A percentile compares a stretch with the other conserved stretches of the same genome.
phyloP scores from a whole-genome alignment of 2,888 invertebrate genomes.

The Antheraea yamamai region DNA sequence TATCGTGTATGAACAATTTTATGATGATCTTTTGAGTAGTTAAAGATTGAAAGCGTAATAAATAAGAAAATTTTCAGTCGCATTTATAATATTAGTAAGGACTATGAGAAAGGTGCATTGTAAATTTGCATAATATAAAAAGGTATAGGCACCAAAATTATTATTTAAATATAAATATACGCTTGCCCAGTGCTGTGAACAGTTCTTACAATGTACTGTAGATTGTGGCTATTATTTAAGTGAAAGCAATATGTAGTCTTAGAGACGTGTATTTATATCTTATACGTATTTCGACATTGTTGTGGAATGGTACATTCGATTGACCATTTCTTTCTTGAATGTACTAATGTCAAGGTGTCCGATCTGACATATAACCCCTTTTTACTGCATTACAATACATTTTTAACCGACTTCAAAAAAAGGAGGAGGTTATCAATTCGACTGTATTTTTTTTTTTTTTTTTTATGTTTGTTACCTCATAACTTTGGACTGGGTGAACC shows the following conservation, averaged over 20 bases:
- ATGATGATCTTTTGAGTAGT: too few relatives aligned
- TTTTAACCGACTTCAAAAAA: too few relatives aligned
- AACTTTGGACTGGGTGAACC: too few relatives aligned
- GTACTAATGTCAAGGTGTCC: slow-evolving; percentile 35
- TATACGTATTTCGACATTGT: slow-evolving; percentile 19
- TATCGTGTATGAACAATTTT: too few relatives aligned
- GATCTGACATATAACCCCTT: slow-evolving; percentile 45
- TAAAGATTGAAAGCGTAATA: too few relatives aligned
- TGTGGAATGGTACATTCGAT: slow-evolving; percentile 16
- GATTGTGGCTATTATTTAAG: background rate
- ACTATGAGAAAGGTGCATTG: background rate
- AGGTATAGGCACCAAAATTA: background rate
- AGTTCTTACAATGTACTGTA: background rate
- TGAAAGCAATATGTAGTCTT: background rate
- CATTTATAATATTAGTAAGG: too few relatives aligned
- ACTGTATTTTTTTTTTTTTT: too few relatives aligned
- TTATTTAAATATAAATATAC: background rate
- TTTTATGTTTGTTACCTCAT: too few relatives aligned
- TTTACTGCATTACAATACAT: slow-evolving; percentile 53
- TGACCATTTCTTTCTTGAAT: slow-evolving; percentile 33
- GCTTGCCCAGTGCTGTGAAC: background rate
- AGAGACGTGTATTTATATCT: background rate
- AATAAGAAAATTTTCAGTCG: too few relatives aligned
- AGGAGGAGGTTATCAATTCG: too few relatives aligned
- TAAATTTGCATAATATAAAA: background rate